Percentiles rank a stretch among this genome's conserved stretches.
Conservation (phyloP, 2,888 invertebrate species). For the Volucella zonaria region DNA sequence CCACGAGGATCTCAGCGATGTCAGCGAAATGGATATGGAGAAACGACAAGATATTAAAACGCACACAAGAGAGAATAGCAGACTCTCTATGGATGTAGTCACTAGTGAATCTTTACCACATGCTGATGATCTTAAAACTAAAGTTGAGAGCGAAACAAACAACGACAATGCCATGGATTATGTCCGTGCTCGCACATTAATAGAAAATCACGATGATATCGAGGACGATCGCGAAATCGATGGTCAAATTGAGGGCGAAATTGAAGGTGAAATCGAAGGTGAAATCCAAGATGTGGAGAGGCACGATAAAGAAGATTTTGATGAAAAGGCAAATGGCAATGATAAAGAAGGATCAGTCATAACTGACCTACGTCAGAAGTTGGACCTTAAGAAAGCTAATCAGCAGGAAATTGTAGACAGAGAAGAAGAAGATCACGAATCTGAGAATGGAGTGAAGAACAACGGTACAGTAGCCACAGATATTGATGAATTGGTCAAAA, state of each 20-base stretch:
- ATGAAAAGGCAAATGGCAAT: slow-evolving; percentile 23
- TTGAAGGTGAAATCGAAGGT: not conserved
- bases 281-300: slow-evolving; percentile 8
- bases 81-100: slow-evolving; percentile 75
- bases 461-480: slow-evolving; percentile 76
- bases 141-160: slow-evolving; percentile 17
- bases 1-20: slow-evolving; percentile 92
- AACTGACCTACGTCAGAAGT: slow-evolving; percentile 79
- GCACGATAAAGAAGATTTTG: slow-evolving; percentile 14
- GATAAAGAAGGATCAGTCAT: slow-evolving; percentile 73
- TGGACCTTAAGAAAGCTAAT: slow-evolving; percentile 76
- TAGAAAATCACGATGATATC: slow-evolving; percentile 28
- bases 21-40: slow-evolving; percentile 92
- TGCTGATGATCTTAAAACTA: slow-evolving; percentile 35
- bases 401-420: slow-evolving; percentile 70
- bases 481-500: slow-evolving; percentile 83
- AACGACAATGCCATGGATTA: slow-evolving; percentile 22
- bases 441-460: slow-evolving; percentile 66
- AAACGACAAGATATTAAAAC: slow-evolving; percentile 78
- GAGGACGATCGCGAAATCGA: slow-evolving; percentile 58
- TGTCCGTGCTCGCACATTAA: slow-evolving; percentile 23
- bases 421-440: slow-evolving; percentile 65
- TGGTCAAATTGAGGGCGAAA: slow-evolving; percentile 25
- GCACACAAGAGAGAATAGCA: slow-evolving; percentile 78
- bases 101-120: slow-evolving; percentile 57